Percentiles rank a stretch among this genome's conserved stretches.
Evolutionary conservation across 2,888 invertebrate genomes (phyloP).

Genomic region (Steromphala cineraria): DNA sequence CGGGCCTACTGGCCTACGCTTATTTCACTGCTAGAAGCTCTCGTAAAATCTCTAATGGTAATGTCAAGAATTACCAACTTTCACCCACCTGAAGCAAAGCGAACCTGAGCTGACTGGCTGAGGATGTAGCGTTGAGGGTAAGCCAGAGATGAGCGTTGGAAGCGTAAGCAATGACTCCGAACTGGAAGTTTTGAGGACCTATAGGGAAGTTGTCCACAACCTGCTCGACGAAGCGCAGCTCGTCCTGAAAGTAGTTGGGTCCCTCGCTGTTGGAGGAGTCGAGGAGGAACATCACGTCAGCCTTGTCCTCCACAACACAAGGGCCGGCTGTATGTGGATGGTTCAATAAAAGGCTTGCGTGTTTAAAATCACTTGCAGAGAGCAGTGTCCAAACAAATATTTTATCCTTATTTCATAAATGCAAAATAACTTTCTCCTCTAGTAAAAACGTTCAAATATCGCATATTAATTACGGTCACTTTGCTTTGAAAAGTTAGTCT

Average conservation of each 20-base stretch:
- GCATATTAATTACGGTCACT: too few species aligned
- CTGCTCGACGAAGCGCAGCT: constrained; percentile 13
- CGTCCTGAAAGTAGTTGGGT: neutral
- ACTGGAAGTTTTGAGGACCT: constrained; percentile 31
- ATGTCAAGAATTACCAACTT: too few species aligned
- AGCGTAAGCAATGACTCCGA: constrained; percentile 51
- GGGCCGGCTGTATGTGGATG: neutral
- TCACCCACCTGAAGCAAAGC: neutral
- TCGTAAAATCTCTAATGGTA: too few species aligned
- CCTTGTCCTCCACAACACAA: constrained; percentile 40
- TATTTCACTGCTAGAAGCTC: too few species aligned
- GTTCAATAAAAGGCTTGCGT: too few species aligned
- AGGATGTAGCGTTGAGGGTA: constrained; percentile 36
- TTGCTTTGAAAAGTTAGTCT: too few species aligned
- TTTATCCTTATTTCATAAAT: too few species aligned
- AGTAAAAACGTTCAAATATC: too few species aligned
- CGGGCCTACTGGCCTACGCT: too few species aligned
- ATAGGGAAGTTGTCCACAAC: constrained; percentile 27
- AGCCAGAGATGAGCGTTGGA: constrained; percentile 42
- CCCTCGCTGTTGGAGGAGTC: constrained; percentile 23
- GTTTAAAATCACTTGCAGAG: too few species aligned
- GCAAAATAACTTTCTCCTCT: too few species aligned
- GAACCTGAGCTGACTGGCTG: neutral
- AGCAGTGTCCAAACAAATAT: too few species aligned
- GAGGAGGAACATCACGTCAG: constrained; percentile 20